Conservation (phyloP, 2,113 vertebrate genomes). For the Aramus guarauna region DNA sequence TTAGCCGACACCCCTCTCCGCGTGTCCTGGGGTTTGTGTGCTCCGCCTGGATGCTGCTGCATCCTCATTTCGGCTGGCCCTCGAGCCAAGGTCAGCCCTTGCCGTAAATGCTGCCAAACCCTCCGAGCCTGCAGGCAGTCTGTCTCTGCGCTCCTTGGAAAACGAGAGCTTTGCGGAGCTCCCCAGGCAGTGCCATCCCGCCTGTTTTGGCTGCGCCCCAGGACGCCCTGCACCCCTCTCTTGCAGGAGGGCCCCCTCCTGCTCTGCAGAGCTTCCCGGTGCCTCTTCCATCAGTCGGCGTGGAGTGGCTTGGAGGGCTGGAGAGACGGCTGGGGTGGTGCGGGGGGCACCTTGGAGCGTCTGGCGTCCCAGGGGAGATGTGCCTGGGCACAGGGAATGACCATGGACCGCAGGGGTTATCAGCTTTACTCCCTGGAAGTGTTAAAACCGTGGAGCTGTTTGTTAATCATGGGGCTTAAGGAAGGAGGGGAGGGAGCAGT, state of each 20-base stretch:
- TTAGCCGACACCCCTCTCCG: neutral
- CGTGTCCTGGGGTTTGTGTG: neutral
- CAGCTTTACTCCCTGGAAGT: neutral
- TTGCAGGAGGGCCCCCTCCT: too few relatives aligned
- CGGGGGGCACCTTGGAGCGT: neutral
- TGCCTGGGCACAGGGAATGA: neutral
- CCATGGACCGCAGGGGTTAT: rapidly evolving
- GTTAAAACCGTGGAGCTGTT: neutral
- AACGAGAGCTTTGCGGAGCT: neutral
- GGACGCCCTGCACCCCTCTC: neutral
- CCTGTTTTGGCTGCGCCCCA: rapidly evolving
- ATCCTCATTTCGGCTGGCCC: neutral
- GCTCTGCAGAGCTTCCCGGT: neutral
- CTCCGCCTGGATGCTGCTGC: neutral
- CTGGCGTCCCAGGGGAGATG: neutral
- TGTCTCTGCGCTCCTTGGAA: neutral
- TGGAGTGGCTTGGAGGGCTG: neutral
- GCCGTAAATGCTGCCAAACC: neutral
- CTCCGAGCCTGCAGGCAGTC: too few relatives aligned
- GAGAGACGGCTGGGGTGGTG: neutral
- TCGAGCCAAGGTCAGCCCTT: neutral
- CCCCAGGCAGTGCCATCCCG: neutral
- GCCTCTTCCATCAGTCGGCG: rapidly evolving
- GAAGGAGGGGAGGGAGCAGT: neutral
- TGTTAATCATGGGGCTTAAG: neutral